phyloP scores from a whole-genome alignment of 2,113 vertebrate species.

The Aspiorhynchus laticeps region DNA sequence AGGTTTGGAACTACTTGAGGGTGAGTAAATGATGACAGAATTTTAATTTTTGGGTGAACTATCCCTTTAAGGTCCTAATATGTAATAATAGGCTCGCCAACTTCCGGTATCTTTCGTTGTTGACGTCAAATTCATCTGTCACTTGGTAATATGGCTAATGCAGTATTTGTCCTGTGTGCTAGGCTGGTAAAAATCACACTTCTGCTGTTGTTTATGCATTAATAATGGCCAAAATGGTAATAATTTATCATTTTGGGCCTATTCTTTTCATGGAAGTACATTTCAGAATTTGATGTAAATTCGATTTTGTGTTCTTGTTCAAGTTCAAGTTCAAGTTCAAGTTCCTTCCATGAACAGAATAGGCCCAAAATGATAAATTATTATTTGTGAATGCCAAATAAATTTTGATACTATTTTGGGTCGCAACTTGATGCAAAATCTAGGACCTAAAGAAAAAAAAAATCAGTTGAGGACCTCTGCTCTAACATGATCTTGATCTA shows the following conservation, averaged over 20 bases:
- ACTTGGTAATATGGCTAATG: conserved; percentile 14
- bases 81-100: not conserved
- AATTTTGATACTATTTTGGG: not conserved
- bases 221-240: not conserved
- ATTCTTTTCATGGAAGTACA: not conserved
- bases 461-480: no score
- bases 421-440: not conserved
- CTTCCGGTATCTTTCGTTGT: not conserved
- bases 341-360: no score
- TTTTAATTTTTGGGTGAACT: no score
- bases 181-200: conserved; percentile 19
- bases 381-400: not conserved
- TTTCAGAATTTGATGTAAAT: not conserved
- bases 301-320: not conserved
- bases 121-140: conserved; percentile 2
- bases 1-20: no score
- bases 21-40: no score
- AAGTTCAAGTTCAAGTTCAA: no score
- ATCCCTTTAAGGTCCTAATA: no score
- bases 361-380: no score
- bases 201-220: conserved; percentile 1
- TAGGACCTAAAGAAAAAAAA: not conserved
- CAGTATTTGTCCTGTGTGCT: conserved; percentile 4
- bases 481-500: conserved; percentile 47
- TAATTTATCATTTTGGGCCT: not conserved